Base-by-base conservation (phyloP, 2,113 vertebrate genomes). In the Carassius carassius region DNA sequence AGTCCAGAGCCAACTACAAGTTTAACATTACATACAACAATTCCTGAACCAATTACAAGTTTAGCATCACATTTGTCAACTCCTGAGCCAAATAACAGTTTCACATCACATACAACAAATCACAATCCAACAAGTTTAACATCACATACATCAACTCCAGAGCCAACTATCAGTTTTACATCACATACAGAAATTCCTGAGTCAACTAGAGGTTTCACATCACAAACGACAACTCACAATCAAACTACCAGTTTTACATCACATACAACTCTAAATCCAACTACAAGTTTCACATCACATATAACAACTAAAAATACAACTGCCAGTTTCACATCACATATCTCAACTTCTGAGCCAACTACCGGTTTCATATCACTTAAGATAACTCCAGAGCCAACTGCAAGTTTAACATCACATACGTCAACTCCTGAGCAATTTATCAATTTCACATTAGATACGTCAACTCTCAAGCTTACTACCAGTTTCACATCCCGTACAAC, bases 381-480 rank as follows among this genome's bases (percentile, higher is more conserved):
- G 8, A 62, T n/a, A 10, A 75, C 73, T 1, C 91, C 91, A 17
- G 0, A 4, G 7, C 41, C 41, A 41, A 58, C 17, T 47, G 12
- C 44, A 3, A 47, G 19, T 35, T 35, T 35, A 5, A 35, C 35
- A 4, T 35, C 35, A 35, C 35, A 35, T 35, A 35, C 35, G 3
- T 4, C 35, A 35, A 35, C 35, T 35, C 3, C 3, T 5, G 5
- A 35, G 3, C 35, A 1, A 35, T 4, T 5, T 35, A 35, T 5
- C 5, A 35, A 5, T 35, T 2, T 35, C 3, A 35, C 35, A 5
- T 35, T 2, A 35, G 3, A 35, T 35, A 35, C 35, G 35, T 4
- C 35, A 35, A 35, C 35, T 35, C 3, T 4, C 35, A 35, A 35
- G 3, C 1, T 5, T 4, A 35, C 29, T 29, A 29, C 29, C 29